A percentile compares a stretch with the other conserved stretches of the same genome.
phyloP scores from a whole-genome alignment of 1,140 invertebrate genomes.

The Theocolax elegans region DNA sequence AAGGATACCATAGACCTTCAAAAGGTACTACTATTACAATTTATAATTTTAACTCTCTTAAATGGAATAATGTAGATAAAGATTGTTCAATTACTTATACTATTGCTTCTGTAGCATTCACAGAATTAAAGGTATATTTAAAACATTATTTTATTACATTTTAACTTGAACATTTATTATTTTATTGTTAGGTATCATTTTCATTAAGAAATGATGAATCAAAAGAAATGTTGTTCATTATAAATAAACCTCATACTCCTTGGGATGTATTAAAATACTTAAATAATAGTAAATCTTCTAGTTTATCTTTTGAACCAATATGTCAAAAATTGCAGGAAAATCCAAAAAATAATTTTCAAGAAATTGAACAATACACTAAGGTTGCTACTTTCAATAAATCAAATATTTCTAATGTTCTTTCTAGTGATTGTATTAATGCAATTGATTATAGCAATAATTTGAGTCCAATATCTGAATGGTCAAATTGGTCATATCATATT shows the following conservation, averaged over 20 bases:
- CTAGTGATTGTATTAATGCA: neutral
- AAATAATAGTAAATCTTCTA: neutral
- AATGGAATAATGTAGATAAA: slow-evolving; percentile 25
- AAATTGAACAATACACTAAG: too few relatives aligned
- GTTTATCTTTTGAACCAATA: neutral
- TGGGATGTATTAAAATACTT: slow-evolving; percentile 46
- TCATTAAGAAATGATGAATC: slow-evolving; percentile 52
- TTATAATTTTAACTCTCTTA: slow-evolving; percentile 42
- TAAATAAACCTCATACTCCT: slow-evolving; percentile 48
- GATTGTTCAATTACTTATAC: slow-evolving; percentile 31
- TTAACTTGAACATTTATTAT: neutral
- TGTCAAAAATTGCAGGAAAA: slow-evolving; percentile 3
- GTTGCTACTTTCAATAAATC: too few relatives aligned
- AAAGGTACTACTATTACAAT: slow-evolving; percentile 55
- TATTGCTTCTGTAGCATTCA: slow-evolving; percentile 46
- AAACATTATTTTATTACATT: neutral
- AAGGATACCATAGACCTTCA: slow-evolving; percentile 47
- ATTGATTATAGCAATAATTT: neutral
- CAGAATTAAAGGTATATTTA: slow-evolving; percentile 46
- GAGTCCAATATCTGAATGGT: slow-evolving; percentile 52
- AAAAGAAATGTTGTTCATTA: slow-evolving; percentile 45
- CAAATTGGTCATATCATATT: slow-evolving; percentile 47
- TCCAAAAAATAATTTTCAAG: neutral
- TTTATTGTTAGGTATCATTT: slow-evolving; percentile 55
- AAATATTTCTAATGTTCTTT: neutral